These are phyloP conservation scores for Steinernema carpocapsae DNA, from an alignment of 2,888 invertebrate species.

Conservation along the genomic window DNA sequence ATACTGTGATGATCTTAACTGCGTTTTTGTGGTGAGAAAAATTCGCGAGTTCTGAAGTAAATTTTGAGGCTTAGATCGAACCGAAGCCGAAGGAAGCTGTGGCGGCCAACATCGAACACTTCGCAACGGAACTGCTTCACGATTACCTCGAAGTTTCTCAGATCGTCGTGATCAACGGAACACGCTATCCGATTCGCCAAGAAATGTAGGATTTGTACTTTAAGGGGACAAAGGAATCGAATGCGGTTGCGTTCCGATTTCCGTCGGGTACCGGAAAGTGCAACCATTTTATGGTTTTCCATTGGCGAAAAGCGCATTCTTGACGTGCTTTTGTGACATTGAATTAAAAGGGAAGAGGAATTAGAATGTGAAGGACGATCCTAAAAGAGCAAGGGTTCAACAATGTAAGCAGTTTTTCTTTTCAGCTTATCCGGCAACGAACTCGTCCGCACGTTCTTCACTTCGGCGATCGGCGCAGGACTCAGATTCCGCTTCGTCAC, in stretches of 20 bases:
- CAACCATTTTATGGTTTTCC: neutral
- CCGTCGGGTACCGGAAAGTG: too few relatives aligned
- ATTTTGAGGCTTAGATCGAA: conserved; percentile 38
- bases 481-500: conserved; percentile 43
- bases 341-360: neutral
- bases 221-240: neutral
- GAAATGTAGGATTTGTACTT: conserved; percentile 37
- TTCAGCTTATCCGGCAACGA: conserved; percentile 32
- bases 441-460: conserved; percentile 41
- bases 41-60: neutral
- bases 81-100: conserved; percentile 39
- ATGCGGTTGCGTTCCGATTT: neutral
- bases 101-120: conserved; percentile 40
- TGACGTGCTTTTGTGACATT: neutral
- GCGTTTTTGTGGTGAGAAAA: neutral
- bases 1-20: conserved; percentile 8
- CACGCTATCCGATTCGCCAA: conserved; percentile 40
- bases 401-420: neutral
- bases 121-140: conserved; percentile 42
- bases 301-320: neutral
- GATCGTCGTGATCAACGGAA: conserved; percentile 18
- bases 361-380: neutral
- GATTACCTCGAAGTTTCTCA: conserved; percentile 46
- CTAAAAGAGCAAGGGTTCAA: neutral
- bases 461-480: conserved; percentile 47